Evolutionary conservation across 2,888 invertebrate species (phyloP), one percentile per base, ranked within the genome.

Genomic region (Meandrusa payeni): DNA sequence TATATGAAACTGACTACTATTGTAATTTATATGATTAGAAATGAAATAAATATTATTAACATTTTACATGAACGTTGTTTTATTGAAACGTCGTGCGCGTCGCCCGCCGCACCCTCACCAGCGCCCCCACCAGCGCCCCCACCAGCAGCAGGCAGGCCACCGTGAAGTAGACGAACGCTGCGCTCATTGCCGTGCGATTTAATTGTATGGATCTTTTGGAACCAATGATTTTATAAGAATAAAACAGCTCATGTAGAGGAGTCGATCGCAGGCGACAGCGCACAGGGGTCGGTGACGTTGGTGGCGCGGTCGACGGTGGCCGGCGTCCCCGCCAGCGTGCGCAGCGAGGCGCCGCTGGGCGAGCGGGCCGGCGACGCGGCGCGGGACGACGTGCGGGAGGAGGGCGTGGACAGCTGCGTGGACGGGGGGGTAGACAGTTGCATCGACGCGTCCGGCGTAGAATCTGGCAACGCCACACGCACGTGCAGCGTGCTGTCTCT

Each of bases 41-140:
- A 58, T 75, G 48, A 72, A 80, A 75, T 78, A 81, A 82, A 77
- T 65, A 77, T 72, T 54, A 77, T 80, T 83, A 82, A 83, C 82
- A 80, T 66, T 48, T 49, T 17, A 52, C 48, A 50, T 55, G 32
- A 17, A 23, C 15, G 23, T 43, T 15, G 29, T 47, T 55, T 55
- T 74, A 63, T 61, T 64, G 64, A 50, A n/a, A n/a, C n/a, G n/a
- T n/a, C n/a, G n/a, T n/a, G n/a, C n/a, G n/a, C n/a, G n/a, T n/a
- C n/a, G n/a, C n/a, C n/a, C n/a, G n/a, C n/a, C n/a, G n/a, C n/a
- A n/a, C n/a, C n/a, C n/a, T n/a, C n/a, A n/a, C n/a, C n/a, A n/a
- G n/a, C n/a, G n/a, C n/a, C n/a, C n/a, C n/a, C n/a, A n/a, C n/a
- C n/a, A n/a, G n/a, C n/a, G n/a, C n/a, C n/a, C n/a, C n/a, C n/a